phyloP scores from a whole-genome alignment of 2,888 invertebrate species.

The Patella pellucida region DNA sequence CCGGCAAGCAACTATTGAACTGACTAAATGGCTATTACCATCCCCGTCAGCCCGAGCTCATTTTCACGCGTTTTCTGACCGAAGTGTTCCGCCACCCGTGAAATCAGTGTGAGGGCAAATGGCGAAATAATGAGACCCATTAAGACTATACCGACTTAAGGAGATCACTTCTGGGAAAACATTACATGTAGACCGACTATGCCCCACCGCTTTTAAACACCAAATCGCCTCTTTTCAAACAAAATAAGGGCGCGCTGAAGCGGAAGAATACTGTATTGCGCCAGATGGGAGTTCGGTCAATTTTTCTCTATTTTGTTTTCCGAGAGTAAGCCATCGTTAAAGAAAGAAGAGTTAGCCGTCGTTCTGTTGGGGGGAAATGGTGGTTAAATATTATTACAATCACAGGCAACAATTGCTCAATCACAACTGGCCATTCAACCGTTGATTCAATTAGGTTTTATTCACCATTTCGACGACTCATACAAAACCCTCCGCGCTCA shows the following conservation, averaged over 20 bases:
- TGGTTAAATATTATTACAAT: conserved; percentile 11
- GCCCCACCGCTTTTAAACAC: conserved; percentile 28
- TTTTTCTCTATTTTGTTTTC: neutral
- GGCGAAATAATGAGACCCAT: conserved; percentile 44
- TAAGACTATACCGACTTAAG: conserved; percentile 36
- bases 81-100: conserved; percentile 33
- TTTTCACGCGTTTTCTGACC: conserved; percentile 40
- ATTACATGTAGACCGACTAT: conserved; percentile 18
- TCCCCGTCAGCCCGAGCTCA: conserved; percentile 39
- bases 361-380: conserved; percentile 4
- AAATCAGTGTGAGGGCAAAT: conserved; percentile 40
- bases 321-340: neutral
- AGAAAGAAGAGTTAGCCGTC: neutral
- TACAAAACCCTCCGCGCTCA: too few relatives aligned
- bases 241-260: conserved; percentile 20
- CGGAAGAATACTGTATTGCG: conserved; percentile 14
- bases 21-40: conserved; percentile 45
- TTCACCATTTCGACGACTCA: neutral
- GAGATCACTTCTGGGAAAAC: conserved; percentile 36
- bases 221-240: conserved; percentile 40
- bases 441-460: neutral
- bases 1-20: conserved; percentile 36
- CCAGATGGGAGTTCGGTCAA: conserved; percentile 11
- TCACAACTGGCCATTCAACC: neutral
- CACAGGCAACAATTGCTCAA: neutral